Evolutionary conservation across 2,797 vertebrate species (phyloP).

Genomic region (Mormyrus hasselquistii): DNA sequence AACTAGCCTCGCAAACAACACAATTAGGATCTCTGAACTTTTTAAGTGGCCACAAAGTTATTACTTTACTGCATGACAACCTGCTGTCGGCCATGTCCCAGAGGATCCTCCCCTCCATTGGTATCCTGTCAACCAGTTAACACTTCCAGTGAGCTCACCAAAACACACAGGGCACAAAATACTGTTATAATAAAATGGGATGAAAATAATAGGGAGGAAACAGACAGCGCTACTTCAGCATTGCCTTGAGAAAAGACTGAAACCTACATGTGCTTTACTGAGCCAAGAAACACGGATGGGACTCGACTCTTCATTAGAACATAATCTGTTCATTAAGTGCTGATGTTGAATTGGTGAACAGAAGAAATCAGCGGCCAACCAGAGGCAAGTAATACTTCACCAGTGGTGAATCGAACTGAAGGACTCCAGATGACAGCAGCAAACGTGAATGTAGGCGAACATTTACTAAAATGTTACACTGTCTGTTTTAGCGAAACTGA

Average conservation of each 20-base stretch:
- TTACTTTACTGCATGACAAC: slow-evolving; percentile 16
- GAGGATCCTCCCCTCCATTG: background rate
- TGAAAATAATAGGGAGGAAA: background rate
- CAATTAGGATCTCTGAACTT: slow-evolving; percentile 45
- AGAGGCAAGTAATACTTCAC: background rate
- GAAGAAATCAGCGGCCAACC: slow-evolving; percentile 1
- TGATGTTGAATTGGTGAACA: slow-evolving; percentile 12
- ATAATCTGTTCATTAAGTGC: slow-evolving; percentile 22
- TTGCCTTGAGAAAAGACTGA: background rate
- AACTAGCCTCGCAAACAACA: slow-evolving; percentile 30
- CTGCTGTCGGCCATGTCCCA: slow-evolving; percentile 36
- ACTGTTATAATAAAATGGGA: background rate
- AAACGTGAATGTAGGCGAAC: background rate
- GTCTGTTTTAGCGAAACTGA: background rate
- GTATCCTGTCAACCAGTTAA: background rate
- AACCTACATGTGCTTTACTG: background rate
- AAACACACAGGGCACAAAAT: background rate
- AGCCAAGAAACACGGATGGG: background rate
- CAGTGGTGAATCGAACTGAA: background rate
- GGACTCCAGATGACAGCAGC: background rate
- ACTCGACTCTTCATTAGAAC: slow-evolving; percentile 12
- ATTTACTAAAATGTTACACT: background rate
- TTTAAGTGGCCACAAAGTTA: slow-evolving; percentile 35
- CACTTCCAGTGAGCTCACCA: background rate
- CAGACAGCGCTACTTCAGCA: background rate